Conservation (phyloP, 2,888 invertebrate genomes). For the Polia nebulosa region DNA sequence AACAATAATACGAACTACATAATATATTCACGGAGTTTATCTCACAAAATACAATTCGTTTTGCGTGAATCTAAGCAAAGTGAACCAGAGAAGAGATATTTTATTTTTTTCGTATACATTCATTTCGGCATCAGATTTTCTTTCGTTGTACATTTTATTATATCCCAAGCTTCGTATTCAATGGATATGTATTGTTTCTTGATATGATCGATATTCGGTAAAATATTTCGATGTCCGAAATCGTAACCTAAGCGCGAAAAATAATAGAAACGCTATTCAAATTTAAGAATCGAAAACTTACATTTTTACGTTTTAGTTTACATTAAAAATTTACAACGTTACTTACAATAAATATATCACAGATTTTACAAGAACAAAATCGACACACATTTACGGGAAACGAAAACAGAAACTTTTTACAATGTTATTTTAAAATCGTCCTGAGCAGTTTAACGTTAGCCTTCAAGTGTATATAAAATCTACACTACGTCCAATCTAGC, state of each 20-base stretch:
- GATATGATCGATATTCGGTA: conserved; percentile 84
- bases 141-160: conserved; percentile 81
- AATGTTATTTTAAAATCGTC: conserved; percentile 62
- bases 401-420: conserved; percentile 68
- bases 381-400: conserved; percentile 71
- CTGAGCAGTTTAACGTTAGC: conserved; percentile 69
- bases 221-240: conserved; percentile 70
- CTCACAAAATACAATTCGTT: conserved; percentile 78
- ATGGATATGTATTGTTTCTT: conserved; percentile 87
- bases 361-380: conserved; percentile 88
- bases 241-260: conserved; percentile 65
- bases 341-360: conserved; percentile 91
- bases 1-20: conserved; percentile 82
- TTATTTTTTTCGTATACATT: conserved; percentile 86
- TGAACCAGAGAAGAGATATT: conserved; percentile 75
- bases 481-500: conserved; percentile 81
- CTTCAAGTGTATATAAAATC: conserved; percentile 79
- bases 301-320: conserved; percentile 71
- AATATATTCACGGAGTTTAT: conserved; percentile 78
- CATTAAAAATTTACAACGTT: conserved; percentile 83
- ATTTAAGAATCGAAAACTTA: conserved; percentile 76
- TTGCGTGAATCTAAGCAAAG: conserved; percentile 78
- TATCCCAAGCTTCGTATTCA: conserved; percentile 76
- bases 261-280: conserved; percentile 67
- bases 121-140: conserved; percentile 76